Percentiles rank a stretch among this genome's conserved stretches.
phyloP scores from a whole-genome alignment of 2,888 invertebrate genomes.

The Gymnocheta viridis region DNA sequence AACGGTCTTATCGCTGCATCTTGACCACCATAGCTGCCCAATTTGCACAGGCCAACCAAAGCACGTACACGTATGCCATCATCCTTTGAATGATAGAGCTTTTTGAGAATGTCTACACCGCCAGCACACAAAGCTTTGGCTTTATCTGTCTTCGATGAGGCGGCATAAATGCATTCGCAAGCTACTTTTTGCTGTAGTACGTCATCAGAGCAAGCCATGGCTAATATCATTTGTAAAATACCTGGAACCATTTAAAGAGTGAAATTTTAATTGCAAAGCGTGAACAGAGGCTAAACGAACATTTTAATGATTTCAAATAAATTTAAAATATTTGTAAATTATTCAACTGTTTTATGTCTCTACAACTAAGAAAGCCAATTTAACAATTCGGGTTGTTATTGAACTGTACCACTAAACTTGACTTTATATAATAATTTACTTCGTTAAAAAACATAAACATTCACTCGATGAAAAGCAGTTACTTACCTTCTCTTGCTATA shows the following conservation, averaged over 20 bases:
- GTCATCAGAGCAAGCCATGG: conserved; percentile 98
- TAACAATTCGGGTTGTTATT: too few species aligned
- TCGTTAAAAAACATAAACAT: background rate
- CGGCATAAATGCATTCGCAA: conserved; percentile 97
- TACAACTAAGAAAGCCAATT: too few species aligned
- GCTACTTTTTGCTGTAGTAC: conserved; percentile 94
- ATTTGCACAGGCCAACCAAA: conserved; percentile 96
- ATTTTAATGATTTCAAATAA: too few species aligned
- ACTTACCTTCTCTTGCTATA: conserved; percentile 88
- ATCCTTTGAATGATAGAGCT: conserved; percentile 93
- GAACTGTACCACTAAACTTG: too few species aligned
- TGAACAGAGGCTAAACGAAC: background rate
- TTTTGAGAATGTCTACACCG: conserved; percentile 96
- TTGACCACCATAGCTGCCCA: conserved; percentile 96
- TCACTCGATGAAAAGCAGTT: too few species aligned
- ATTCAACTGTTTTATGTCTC: too few species aligned
- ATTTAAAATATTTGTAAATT: too few species aligned
- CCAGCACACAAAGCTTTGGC: conserved; percentile 93
- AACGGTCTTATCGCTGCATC: conserved; percentile 97
- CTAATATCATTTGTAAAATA: conserved; percentile 97
- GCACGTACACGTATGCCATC: conserved; percentile 95
- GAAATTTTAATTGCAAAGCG: background rate
- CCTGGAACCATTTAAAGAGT: conserved; percentile 71
- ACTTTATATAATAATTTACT: too few species aligned
- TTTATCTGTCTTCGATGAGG: conserved; percentile 98